Evolutionary conservation across 1,140 invertebrate genomes (phyloP).

Genomic region (Papilio machaon): DNA sequence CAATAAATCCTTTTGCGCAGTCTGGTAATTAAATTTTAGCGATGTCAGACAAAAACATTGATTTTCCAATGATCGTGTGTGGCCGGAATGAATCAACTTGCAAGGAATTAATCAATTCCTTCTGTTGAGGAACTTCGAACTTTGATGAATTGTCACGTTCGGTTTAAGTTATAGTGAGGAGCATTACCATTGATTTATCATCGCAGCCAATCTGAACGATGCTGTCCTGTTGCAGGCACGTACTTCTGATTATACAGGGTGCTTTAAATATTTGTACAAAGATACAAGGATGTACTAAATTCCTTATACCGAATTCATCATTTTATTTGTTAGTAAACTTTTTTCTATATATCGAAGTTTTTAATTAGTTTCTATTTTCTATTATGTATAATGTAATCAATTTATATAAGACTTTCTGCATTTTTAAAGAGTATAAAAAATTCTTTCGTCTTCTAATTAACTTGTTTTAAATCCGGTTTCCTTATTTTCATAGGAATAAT

Average conservation of each 20-base stretch:
- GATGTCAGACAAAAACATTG: conserved; percentile 23
- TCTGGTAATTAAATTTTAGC: conserved; percentile 16
- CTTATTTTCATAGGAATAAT: background rate
- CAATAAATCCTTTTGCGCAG: conserved; percentile 6
- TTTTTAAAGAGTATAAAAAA: background rate
- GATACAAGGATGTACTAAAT: background rate
- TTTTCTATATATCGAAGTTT: too few relatives aligned
- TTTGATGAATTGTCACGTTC: conserved; percentile 28
- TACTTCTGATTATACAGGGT: background rate
- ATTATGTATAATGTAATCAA: background rate
- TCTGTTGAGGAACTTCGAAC: conserved; percentile 17
- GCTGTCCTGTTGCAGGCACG: background rate
- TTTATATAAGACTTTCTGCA: background rate
- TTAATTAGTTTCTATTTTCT: background rate
- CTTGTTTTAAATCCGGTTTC: background rate
- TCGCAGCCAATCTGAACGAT: background rate
- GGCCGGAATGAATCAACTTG: conserved; percentile 7
- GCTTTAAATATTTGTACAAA: background rate
- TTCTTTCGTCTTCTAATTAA: background rate
- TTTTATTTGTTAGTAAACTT: too few relatives aligned
- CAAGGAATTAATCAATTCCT: conserved; percentile 19
- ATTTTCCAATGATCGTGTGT: conserved; percentile 15
- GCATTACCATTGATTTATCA: conserved; percentile 18
- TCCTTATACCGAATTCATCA: too few relatives aligned
- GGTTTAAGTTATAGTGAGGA: conserved; percentile 1